Percentiles rank a stretch among this genome's conserved stretches.
Conservation (phyloP, 2,888 invertebrate genomes). For the Pandemis corylana region DNA sequence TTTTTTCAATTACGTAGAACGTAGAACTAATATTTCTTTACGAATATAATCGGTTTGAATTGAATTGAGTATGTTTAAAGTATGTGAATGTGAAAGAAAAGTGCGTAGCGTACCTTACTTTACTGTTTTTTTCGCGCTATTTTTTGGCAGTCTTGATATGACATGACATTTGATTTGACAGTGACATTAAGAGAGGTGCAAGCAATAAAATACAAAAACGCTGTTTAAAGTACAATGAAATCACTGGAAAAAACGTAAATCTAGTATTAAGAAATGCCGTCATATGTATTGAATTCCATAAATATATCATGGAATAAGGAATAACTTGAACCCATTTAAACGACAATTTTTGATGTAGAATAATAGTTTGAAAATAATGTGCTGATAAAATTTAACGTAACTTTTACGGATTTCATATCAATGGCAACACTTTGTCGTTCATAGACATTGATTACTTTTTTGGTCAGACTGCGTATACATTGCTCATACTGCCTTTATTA, state of each 20-base stretch:
- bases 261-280: no score
- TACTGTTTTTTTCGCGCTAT: constrained; percentile 1
- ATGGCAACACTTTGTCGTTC: neutral
- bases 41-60: neutral
- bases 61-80: no score
- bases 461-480: neutral
- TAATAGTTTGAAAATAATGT: no score
- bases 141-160: neutral
- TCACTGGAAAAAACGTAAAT: no score
- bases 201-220: neutral
- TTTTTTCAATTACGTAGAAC: neutral
- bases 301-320: no score
- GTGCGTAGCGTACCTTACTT: no score
- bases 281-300: no score
- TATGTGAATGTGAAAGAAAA: no score
- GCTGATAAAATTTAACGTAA: no score
- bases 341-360: no score
- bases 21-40: neutral
- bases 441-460: neutral
- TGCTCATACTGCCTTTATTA: neutral
- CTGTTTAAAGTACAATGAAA: neutral
- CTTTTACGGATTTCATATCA: neutral
- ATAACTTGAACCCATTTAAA: no score
- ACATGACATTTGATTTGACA: neutral
- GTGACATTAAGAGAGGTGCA: neutral